Conservation (phyloP, 2,797 vertebrate genomes). For the Malurus leucopterus region DNA sequence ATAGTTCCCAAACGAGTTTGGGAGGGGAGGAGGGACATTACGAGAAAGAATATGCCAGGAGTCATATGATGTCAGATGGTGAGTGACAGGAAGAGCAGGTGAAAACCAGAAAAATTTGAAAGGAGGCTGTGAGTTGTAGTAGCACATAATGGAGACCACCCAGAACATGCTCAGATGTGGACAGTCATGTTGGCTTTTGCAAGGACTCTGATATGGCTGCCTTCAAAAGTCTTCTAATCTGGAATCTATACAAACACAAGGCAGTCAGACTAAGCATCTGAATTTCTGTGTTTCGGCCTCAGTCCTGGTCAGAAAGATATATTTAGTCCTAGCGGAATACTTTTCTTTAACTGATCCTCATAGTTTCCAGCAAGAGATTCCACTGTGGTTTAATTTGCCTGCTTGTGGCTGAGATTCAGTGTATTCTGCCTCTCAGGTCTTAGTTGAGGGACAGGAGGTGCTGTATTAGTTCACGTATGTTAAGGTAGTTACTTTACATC, state of each 20-base stretch:
- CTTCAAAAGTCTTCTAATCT: background rate
- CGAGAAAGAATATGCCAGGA: background rate
- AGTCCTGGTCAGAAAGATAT: background rate
- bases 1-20: background rate
- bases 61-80: background rate
- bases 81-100: background rate
- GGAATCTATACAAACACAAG: background rate
- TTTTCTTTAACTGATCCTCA: background rate
- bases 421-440: background rate
- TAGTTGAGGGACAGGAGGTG: background rate
- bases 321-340: background rate
- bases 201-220: background rate
- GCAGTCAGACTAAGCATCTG: background rate
- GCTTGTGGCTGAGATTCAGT: background rate
- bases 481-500: background rate
- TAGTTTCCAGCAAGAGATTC: background rate
- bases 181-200: background rate
- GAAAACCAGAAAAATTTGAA: background rate
- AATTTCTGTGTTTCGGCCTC: background rate
- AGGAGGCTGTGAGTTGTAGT: background rate
- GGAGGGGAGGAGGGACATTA: background rate
- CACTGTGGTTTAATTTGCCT: background rate
- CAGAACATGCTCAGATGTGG: rapidly evolving
- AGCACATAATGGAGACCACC: rapidly evolving
- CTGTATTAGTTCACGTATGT: background rate